These are phyloP conservation scores for Lepidostoma basale DNA, from an alignment of 1,140 invertebrate genomes.

Conservation along the genomic window DNA sequence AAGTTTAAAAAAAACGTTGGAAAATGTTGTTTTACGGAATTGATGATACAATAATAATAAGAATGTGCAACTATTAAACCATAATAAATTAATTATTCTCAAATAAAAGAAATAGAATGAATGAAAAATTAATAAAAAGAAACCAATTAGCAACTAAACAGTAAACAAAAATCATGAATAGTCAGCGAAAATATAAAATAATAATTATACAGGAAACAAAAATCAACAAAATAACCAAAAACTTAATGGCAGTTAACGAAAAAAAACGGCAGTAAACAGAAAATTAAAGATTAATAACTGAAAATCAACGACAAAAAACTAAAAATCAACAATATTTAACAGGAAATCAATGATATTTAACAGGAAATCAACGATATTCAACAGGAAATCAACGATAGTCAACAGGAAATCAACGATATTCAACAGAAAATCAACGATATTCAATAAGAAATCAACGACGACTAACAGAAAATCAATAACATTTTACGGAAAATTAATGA, in stretches of 20 bases:
- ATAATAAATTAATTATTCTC: no score
- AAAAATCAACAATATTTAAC: neutral
- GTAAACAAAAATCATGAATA: neutral
- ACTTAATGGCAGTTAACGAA: neutral
- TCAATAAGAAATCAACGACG: constrained; percentile 2
- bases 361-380: neutral
- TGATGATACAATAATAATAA: no score
- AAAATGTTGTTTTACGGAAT: no score
- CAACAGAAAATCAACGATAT: neutral
- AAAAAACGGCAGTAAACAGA: neutral
- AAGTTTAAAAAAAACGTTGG: no score
- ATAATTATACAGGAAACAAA: neutral
- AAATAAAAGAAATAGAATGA: no score
- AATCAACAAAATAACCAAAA: neutral
- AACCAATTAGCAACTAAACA: neutral
- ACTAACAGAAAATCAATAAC: neutral
- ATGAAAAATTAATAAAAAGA: no score
- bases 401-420: neutral
- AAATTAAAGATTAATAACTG: neutral
- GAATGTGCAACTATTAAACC: no score
- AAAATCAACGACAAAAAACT: neutral
- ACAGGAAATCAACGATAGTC: neutral
- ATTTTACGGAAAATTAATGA: neutral
- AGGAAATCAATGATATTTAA: no score
- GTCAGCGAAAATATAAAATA: neutral